phyloP scores from a whole-genome alignment of 2,797 vertebrate genomes.

The Bucorvus abyssinicus region DNA sequence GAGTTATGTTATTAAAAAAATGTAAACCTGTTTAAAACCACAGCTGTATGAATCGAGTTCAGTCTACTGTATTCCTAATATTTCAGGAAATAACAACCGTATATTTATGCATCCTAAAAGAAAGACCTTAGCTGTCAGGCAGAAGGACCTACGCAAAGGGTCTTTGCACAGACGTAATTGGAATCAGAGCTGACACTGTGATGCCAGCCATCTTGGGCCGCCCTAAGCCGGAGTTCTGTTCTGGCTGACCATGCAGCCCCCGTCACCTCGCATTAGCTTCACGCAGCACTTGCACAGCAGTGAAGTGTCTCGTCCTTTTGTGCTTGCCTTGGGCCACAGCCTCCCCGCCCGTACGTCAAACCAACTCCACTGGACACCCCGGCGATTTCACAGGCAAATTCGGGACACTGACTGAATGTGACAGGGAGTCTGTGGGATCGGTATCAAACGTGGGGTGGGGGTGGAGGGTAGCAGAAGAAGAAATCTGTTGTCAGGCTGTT shows the following conservation, averaged over 20 bases:
- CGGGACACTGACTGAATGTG: neutral
- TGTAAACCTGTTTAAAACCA: neutral
- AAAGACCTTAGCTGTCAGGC: neutral
- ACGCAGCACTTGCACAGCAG: neutral
- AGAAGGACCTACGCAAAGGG: neutral
- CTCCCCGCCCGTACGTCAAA: neutral
- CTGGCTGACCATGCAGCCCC: conserved; percentile 58
- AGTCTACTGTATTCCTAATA: neutral
- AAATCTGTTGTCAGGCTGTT: neutral
- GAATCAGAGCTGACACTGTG: neutral
- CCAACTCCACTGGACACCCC: neutral
- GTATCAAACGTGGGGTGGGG: fast-evolving
- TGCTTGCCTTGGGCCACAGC: conserved; percentile 27
- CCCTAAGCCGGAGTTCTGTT: conserved; percentile 35
- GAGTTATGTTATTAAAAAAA: neutral
- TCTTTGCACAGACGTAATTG: neutral
- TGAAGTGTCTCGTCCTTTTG: conserved; percentile 10
- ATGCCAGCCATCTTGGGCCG: neutral
- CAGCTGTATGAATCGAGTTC: neutral
- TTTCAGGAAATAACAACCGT: neutral
- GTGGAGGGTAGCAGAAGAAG: no score
- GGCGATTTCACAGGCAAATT: neutral
- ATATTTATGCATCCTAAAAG: neutral
- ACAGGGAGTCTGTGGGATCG: neutral
- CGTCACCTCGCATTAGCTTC: conserved; percentile 60